Base-by-base conservation (phyloP, 2,888 invertebrate genomes). In the Sympetrum striolatum region DNA sequence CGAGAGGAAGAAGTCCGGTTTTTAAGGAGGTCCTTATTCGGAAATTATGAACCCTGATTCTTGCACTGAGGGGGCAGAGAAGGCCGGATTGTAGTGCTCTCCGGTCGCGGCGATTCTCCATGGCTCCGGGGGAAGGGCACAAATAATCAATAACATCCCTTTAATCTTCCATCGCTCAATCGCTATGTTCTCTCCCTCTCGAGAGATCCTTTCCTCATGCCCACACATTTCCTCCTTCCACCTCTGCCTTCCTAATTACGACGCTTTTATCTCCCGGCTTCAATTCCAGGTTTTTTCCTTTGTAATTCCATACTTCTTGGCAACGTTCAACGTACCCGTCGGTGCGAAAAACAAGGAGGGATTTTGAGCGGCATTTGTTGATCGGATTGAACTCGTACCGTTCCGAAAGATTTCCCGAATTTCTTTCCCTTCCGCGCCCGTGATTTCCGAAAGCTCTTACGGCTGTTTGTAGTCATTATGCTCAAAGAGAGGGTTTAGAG, bases 141-240 rank as follows among this genome's bases (percentile, higher is more conserved):
- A 86, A 86, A 86, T 86, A 60, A 86, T 86, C 86, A 60, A 86
- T 86, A 86, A 60, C 58, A 86, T 86, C 60, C 86, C 60, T 60
- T 86, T 86, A 86, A 86, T 86, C 58, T 86, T 35, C 60, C 86
- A 22, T 86, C 60, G 37, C 60, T 86, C 60, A 37, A 58, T 86
- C 60, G 48, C 82, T 53, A 22, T 60, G 18, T 37, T 35, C 86
- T 64, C 60, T 82, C 22, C 58, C 58, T 64, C 86, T 64, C 60
- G 22, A n/a, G 8, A 58, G 60, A 58, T 86, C 37, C 39, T n/a
- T 60, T 22, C 37, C n/a, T 37, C 58, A 3, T 22, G 4, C 31
- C 12, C 80, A 15, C 80, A 39, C 39, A 8, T 15, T 3, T 48
- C 5, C 4, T 37, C 37, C 18, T 14, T n/a, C 39, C 81, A 18